phyloP scores from a whole-genome alignment of 2,888 invertebrate species.

The Achlya flavicornis region DNA sequence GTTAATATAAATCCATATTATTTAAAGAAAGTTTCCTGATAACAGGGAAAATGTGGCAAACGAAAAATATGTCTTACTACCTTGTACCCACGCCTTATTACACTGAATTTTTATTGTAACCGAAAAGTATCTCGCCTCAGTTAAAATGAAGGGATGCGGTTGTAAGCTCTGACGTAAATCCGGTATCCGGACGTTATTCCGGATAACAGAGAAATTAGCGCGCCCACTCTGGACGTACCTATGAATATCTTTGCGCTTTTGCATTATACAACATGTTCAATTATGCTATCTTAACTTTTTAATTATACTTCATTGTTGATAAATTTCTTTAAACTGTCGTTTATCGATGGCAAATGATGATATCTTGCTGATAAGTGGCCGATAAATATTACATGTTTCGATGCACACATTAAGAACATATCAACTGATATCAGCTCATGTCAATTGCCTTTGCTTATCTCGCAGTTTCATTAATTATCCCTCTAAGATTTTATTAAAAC shows the following conservation, averaged over 20 bases:
- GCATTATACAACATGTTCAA: not conserved
- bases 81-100: conserved; percentile 10
- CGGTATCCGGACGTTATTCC: conserved; percentile 34
- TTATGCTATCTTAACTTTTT: not conserved
- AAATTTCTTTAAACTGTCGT: not conserved
- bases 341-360: not conserved
- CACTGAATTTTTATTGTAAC: conserved; percentile 24
- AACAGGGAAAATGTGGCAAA: not conserved
- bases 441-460: not conserved
- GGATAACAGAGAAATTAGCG: conserved; percentile 53
- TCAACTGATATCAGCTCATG: not conserved
- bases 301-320: not conserved
- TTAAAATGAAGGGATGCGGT: conserved; percentile 25
- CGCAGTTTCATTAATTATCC: too few species aligned
- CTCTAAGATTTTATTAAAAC: too few species aligned
- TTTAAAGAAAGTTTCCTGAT: not conserved
- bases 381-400: not conserved
- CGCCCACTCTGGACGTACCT: conserved; percentile 30
- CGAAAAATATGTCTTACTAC: not conserved
- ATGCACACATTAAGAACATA: not conserved
- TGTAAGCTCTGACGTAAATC: conserved; percentile 32
- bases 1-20: not conserved
- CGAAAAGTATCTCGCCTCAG: conserved; percentile 30
- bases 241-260: conserved; percentile 25
- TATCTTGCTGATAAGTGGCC: not conserved